phyloP scores from a whole-genome alignment of 2,888 invertebrate genomes.

The Leptogaster cylindrica region DNA sequence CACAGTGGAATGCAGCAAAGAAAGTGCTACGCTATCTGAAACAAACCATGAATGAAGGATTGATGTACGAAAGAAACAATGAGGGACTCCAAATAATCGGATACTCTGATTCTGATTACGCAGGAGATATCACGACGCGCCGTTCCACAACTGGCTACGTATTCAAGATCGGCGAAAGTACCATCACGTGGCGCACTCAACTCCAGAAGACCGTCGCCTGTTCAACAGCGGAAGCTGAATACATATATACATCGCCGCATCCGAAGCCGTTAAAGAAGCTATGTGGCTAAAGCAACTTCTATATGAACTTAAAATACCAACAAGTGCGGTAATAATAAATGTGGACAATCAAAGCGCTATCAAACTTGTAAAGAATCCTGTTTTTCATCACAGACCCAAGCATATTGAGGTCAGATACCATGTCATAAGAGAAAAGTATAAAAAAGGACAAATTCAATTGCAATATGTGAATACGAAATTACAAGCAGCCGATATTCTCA shows the following conservation, averaged over 20 bases:
- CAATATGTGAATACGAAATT: not conserved
- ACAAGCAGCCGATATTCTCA: constrained; percentile 19
- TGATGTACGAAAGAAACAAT: not conserved
- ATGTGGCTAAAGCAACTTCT: constrained; percentile 20
- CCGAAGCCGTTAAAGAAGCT: constrained; percentile 24
- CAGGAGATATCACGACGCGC: constrained; percentile 35
- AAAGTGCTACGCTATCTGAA: constrained; percentile 38
- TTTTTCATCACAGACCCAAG: constrained; percentile 39
- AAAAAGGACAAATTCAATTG: constrained; percentile 39
- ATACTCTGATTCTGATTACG: constrained; percentile 36
- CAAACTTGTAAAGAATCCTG: constrained; percentile 39
- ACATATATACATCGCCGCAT: not conserved
- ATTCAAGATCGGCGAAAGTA: not conserved
- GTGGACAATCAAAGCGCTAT: constrained; percentile 47
- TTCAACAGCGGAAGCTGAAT: constrained; percentile 1
- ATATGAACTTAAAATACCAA: not conserved
- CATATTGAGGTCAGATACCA: constrained; percentile 43
- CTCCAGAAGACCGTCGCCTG: not conserved
- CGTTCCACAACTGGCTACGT: constrained; percentile 18
- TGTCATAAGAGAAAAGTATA: constrained; percentile 8
- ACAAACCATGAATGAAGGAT: constrained; percentile 37
- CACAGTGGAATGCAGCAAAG: constrained; percentile 30
- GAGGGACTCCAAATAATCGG: too few species aligned
- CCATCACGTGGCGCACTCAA: constrained; percentile 28
- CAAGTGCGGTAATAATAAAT: constrained; percentile 14